These are phyloP conservation scores for Sebastes baramenuke DNA, from an alignment of 2,797 vertebrate genomes.

Conservation along the genomic window DNA sequence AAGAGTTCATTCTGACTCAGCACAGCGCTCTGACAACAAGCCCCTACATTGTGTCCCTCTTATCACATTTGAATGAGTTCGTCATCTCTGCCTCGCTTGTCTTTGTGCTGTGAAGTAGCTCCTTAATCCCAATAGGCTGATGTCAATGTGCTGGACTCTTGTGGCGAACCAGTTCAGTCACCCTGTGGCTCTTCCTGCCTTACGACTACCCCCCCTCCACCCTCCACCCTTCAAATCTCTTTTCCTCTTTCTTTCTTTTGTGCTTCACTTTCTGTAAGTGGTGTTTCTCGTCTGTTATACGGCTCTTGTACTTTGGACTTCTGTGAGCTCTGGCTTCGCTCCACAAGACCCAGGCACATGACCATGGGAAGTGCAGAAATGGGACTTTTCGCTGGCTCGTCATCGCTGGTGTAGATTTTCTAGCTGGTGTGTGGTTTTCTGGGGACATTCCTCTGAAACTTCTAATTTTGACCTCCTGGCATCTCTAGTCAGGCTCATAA, in stretches of 20 bases:
- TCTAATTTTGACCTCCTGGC: background rate
- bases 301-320: conserved; percentile 53
- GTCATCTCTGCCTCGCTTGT: conserved; percentile 17
- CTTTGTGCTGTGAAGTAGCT: conserved; percentile 34
- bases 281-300: conserved; percentile 3
- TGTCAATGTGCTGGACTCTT: conserved; percentile 15
- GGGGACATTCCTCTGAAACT: background rate
- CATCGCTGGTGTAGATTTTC: conserved; percentile 21
- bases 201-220: background rate
- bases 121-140: conserved; percentile 20
- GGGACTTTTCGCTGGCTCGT: conserved; percentile 25
- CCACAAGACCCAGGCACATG: conserved; percentile 50
- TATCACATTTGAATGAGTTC: conserved; percentile 29
- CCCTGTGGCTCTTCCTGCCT: conserved; percentile 11
- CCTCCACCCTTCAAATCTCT: background rate
- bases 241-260: background rate
- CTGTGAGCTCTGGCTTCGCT: conserved; percentile 12
- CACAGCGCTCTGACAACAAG: conserved; percentile 31
- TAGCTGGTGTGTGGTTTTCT: conserved; percentile 10
- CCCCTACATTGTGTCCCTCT: conserved; percentile 14
- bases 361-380: conserved; percentile 48
- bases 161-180: background rate
- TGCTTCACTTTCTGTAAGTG: background rate
- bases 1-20: conserved; percentile 21
- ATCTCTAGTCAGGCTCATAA: background rate